Evolutionary conservation across 2,888 invertebrate genomes (phyloP).

Genomic region (Osmoderma eremita): DNA sequence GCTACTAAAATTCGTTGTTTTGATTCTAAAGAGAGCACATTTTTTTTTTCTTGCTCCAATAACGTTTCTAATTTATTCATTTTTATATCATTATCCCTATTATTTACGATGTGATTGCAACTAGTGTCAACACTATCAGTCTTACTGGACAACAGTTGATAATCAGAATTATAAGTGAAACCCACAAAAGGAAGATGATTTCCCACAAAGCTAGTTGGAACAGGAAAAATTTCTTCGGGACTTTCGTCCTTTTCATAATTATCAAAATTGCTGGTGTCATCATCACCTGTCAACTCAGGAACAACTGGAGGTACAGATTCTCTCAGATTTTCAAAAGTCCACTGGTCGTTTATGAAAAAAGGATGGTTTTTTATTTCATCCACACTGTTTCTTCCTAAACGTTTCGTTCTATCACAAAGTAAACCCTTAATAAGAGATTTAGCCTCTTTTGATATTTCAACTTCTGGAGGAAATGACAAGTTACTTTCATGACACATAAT

Average conservation of each 20-base stretch:
- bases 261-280: conserved; percentile 98
- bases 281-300: conserved; percentile 94
- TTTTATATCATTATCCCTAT: conserved; percentile 58
- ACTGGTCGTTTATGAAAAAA: conserved; percentile 96
- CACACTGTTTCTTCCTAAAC: conserved; percentile 91
- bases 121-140: conserved; percentile 73
- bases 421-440: conserved; percentile 92
- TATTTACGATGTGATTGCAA: conserved; percentile 68
- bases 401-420: conserved; percentile 88
- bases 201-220: conserved; percentile 97
- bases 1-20: conserved; percentile 77
- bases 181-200: conserved; percentile 93
- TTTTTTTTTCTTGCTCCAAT: conserved; percentile 78
- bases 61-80: conserved; percentile 78
- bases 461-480: conserved; percentile 93
- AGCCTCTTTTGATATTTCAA: conserved; percentile 89
- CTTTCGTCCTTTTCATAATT: conserved; percentile 95
- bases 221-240: conserved; percentile 92
- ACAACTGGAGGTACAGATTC: conserved; percentile 97
- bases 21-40: conserved; percentile 78
- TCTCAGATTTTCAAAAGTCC: conserved; percentile 96
- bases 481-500: conserved; percentile 99
- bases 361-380: conserved; percentile 94
- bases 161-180: conserved; percentile 96
- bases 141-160: conserved; percentile 74